Percentiles rank a stretch among this genome's conserved stretches.
These are phyloP conservation scores for Onthophagus sagittarius DNA, from an alignment of 2,888 invertebrate genomes.

Conservation along the genomic window DNA sequence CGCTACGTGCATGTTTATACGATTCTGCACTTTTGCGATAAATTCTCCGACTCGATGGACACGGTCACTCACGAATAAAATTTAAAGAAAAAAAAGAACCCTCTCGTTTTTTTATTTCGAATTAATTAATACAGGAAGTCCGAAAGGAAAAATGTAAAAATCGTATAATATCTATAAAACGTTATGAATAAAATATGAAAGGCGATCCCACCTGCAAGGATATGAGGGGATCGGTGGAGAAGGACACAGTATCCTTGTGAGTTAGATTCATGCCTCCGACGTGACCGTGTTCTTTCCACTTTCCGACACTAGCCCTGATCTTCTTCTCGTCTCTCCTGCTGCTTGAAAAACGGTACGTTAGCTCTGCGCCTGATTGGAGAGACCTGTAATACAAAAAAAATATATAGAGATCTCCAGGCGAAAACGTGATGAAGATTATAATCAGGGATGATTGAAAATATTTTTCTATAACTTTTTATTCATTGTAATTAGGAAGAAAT, in stretches of 20 bases:
- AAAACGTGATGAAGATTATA: constrained; percentile 1
- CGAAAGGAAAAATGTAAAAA: background rate
- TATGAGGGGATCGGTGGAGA: constrained; percentile 69
- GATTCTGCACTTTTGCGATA: background rate
- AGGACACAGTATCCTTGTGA: constrained; percentile 62
- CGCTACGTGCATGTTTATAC: background rate
- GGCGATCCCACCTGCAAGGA: constrained; percentile 59
- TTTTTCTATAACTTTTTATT: constrained; percentile 15
- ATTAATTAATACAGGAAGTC: background rate
- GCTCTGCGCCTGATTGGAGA: constrained; percentile 49
- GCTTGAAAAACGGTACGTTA: constrained; percentile 54
- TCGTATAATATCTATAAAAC: constrained; percentile 10
- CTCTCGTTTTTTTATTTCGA: background rate
- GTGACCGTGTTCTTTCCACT: constrained; percentile 58
- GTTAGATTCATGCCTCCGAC: constrained; percentile 59
- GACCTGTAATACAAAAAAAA: constrained; percentile 35
- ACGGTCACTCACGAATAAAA: background rate
- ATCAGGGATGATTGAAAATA: background rate
- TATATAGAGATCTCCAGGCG: background rate
- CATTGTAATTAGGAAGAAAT: too few relatives aligned
- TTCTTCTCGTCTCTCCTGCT: constrained; percentile 53
- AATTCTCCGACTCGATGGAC: background rate
- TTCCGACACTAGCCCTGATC: constrained; percentile 54
- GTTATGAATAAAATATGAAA: constrained; percentile 22
- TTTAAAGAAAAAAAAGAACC: background rate